Evolutionary conservation across 2,888 invertebrate species (phyloP).

Genomic region (Patella pellucida): DNA sequence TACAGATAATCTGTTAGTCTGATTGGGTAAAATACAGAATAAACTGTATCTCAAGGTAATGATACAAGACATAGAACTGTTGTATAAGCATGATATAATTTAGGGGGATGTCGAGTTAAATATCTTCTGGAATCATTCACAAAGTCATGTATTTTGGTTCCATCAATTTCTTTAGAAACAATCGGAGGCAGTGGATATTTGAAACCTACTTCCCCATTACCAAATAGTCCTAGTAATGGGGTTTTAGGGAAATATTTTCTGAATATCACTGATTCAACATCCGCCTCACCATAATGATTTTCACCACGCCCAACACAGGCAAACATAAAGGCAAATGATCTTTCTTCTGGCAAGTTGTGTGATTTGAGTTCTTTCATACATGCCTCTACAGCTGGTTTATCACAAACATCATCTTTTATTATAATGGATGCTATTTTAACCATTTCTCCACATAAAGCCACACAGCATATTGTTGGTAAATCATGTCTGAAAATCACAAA

Average conservation of each 20-base stretch:
- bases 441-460: constrained; percentile 51
- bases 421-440: constrained; percentile 53
- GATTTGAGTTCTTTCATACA: constrained; percentile 48
- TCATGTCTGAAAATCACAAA: constrained; percentile 33
- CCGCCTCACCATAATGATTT: constrained; percentile 54
- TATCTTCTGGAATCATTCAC: constrained; percentile 27
- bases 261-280: constrained; percentile 71
- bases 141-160: background rate
- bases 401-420: constrained; percentile 40
- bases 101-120: constrained; percentile 34
- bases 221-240: constrained; percentile 73
- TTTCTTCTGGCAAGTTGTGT: constrained; percentile 44
- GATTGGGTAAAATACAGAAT: background rate
- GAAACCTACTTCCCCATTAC: constrained; percentile 72
- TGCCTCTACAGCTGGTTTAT: constrained; percentile 42
- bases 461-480: constrained; percentile 36
- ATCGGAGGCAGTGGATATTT: constrained; percentile 41
- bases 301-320: constrained; percentile 72
- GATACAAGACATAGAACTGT: constrained; percentile 56
- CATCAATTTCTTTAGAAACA: constrained; percentile 6
- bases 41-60: constrained; percentile 22
- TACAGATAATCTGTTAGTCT: background rate
- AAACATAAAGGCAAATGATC: constrained; percentile 71
- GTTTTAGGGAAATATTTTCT: constrained; percentile 70
- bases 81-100: constrained; percentile 59